Evolutionary conservation across 2,113 vertebrate genomes (phyloP).

Genomic region (Cyphomyrus discorhynchus): DNA sequence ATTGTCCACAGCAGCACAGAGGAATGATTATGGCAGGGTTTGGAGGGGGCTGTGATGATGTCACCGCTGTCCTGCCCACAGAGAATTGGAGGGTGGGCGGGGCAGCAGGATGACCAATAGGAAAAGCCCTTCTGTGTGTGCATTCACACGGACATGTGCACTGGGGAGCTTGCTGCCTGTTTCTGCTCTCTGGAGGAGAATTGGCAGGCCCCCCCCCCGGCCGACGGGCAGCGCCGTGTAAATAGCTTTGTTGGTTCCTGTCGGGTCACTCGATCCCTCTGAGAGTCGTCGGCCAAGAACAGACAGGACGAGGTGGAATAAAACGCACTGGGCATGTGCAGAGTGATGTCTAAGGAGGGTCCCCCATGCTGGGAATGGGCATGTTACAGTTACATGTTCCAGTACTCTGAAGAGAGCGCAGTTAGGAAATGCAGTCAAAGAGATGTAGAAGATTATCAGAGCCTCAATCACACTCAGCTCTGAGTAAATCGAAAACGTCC

Average conservation of each 20-base stretch:
- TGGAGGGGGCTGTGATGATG: slow-evolving; percentile 28
- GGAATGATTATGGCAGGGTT: slow-evolving; percentile 48
- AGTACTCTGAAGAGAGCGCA: not conserved
- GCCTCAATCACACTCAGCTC: not conserved
- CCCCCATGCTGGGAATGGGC: not conserved
- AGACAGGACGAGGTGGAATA: not conserved
- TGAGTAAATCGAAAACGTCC: not conserved
- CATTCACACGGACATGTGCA: not conserved
- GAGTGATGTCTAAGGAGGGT: not conserved
- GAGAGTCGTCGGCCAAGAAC: not conserved
- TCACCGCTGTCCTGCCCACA: not conserved
- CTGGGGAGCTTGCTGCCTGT: not conserved
- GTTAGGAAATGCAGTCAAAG: not conserved
- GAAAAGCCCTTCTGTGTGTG: not conserved
- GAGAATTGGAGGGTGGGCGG: slow-evolving; percentile 17
- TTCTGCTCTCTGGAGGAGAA: not conserved
- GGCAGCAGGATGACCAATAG: not conserved
- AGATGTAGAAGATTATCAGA: not conserved
- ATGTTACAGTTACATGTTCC: not conserved
- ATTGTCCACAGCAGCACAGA: slow-evolving; percentile 56
- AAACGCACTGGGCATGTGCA: not conserved
- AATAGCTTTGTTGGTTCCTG: not conserved
- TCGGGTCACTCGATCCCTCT: not conserved
- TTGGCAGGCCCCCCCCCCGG: not conserved
- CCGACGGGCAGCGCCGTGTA: not conserved